A percentile compares a stretch with the other conserved stretches of the same genome.
Conservation (phyloP, 2,797 vertebrate species). For the Dipus sagitta region DNA sequence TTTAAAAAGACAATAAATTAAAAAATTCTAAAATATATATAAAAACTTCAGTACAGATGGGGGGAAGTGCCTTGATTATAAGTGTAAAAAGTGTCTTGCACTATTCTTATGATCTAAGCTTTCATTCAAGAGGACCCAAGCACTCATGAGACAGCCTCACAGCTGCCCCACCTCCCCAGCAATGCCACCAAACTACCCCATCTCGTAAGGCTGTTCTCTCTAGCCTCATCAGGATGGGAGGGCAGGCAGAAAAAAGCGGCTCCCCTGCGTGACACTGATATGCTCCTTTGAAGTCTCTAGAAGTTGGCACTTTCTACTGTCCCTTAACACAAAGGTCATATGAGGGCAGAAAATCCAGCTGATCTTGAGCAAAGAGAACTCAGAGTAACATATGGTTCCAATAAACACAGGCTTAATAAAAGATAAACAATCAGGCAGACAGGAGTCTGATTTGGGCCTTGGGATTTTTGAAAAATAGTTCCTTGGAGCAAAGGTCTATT, state of each 20-base stretch:
- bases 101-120: neutral
- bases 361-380: conserved; percentile 67
- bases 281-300: conserved; percentile 59
- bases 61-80: neutral
- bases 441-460: conserved; percentile 54
- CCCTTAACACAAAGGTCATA: conserved; percentile 65
- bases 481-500: conserved; percentile 64
- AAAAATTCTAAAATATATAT: neutral
- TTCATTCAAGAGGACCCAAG: neutral
- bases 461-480: conserved; percentile 64
- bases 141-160: neutral
- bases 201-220: neutral
- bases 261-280: neutral
- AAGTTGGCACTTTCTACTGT: conserved; percentile 51
- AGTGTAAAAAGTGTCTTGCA: neutral
- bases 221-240: conserved; percentile 1
- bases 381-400: conserved; percentile 70
- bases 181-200: neutral
- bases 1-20: neutral
- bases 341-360: conserved; percentile 65
- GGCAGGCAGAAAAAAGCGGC: neutral
- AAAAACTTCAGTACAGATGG: neutral
- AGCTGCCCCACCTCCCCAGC: neutral
- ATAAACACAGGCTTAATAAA: conserved; percentile 71
- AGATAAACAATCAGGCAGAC: conserved; percentile 64